Base-by-base conservation (phyloP, 2,888 invertebrate species). In the Clanis bilineata region DNA sequence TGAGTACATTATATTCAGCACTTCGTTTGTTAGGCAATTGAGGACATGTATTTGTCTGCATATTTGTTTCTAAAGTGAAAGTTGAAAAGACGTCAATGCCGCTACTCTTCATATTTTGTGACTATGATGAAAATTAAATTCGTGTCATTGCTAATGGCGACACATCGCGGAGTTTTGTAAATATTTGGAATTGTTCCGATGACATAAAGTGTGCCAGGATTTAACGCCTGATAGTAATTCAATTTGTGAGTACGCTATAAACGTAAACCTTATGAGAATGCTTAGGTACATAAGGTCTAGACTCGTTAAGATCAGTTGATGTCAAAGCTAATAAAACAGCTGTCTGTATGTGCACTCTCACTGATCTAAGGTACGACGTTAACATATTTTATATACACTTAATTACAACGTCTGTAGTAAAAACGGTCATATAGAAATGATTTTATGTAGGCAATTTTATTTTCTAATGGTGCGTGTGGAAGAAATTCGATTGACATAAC, bases 31-130 rank as follows among this genome's bases (percentile, higher is more conserved):
- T 41, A 6, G 7, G 18, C 6, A 41, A 85, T 82, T 68, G 77
- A 76, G 77, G 79, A 82, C 79, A 64, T 57, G 56, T 80, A 76
- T 83, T 83, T 83, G 76, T 82, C 74, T 83, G 77, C 79, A 74
- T 82, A 82, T 77, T 12, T 76, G 70, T 67, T 69, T 75, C 72
- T 71, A 58, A 68, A 87, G 88, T 86, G 90, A 89, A 90, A 90
- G 90, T 88, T 76, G 66, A 68, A 76, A 76, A 68, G 71, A 73
- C 71, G 76, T 79, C 74, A 72, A 71, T 71, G 71, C 60, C 70
- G 69, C 70, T 75, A 81, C 79, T 76, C 81, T 82, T 82, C 77
- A 76, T 63, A 71, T 32, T 43, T 32, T 28, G 15, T 32, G 41
- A 32, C 41, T 32, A 22, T 21, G 36, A 10, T 22, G 54, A 41